phyloP scores from a whole-genome alignment of 2,113 vertebrate species.

The Tachysurus vachellii region DNA sequence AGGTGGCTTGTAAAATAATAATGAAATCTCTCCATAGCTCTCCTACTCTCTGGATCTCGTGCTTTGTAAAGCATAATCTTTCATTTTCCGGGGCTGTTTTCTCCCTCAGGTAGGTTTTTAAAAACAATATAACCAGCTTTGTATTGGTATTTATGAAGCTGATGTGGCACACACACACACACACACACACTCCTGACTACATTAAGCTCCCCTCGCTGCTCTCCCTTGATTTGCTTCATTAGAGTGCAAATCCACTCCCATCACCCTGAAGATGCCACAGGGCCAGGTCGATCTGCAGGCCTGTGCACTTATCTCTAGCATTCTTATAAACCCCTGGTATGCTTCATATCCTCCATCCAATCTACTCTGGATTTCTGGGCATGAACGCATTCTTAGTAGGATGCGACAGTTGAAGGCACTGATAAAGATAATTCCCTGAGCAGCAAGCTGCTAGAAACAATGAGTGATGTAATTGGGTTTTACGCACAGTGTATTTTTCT shows the following conservation, averaged over 20 bases:
- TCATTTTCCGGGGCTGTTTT: background rate
- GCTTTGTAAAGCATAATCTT: background rate
- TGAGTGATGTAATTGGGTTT: slow-evolving; percentile 19
- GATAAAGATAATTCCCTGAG: slow-evolving; percentile 22
- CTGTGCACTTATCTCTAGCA: slow-evolving; percentile 2
- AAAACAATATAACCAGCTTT: slow-evolving; percentile 33
- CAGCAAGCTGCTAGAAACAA: slow-evolving; percentile 28
- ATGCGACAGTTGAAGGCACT: background rate
- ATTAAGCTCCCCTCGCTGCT: slow-evolving; percentile 36
- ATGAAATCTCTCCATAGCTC: background rate
- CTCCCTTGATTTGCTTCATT: slow-evolving; percentile 29
- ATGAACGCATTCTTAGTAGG: slow-evolving; percentile 30
- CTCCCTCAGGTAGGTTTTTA: slow-evolving; percentile 1
- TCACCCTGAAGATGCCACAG: slow-evolving; percentile 25
- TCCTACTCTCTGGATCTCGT: background rate
- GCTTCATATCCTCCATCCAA: slow-evolving; percentile 24
- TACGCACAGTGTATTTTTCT: slow-evolving; percentile 7
- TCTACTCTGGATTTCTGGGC: slow-evolving; percentile 23
- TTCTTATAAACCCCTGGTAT: slow-evolving; percentile 25
- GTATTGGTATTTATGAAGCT: slow-evolving; percentile 27
- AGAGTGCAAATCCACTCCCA: slow-evolving; percentile 40
- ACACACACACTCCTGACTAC: slow-evolving; percentile 52
- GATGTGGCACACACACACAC: slow-evolving; percentile 45
- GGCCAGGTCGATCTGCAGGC: background rate
- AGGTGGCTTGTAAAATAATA: slow-evolving; percentile 16